A percentile compares a stretch with the other conserved stretches of the same genome.
These are phyloP conservation scores for Pristis pectinata DNA, from an alignment of 2,797 vertebrate species.

Conservation along the genomic window DNA sequence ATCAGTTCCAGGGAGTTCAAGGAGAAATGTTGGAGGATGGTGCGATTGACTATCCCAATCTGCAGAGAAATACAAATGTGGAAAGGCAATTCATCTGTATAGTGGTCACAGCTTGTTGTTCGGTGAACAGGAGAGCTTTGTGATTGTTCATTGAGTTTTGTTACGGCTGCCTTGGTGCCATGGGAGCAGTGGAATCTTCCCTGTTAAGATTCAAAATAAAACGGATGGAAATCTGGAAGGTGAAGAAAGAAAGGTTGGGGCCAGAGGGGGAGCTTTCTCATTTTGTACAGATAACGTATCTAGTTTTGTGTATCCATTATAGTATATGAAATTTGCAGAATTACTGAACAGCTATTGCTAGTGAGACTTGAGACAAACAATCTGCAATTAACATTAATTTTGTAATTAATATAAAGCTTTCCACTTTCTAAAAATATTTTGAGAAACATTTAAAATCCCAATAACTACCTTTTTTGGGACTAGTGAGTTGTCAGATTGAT, in stretches of 20 bases:
- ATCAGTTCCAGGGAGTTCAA: neutral
- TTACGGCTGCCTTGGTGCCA: neutral
- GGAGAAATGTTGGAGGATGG: neutral
- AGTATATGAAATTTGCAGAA: neutral
- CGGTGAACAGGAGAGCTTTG: neutral
- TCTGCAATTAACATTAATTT: neutral
- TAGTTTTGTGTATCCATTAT: neutral
- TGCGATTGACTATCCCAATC: neutral
- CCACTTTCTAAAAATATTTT: neutral
- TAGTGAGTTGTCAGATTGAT: neutral
- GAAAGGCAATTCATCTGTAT: neutral
- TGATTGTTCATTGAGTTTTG: neutral
- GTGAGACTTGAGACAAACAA: neutral
- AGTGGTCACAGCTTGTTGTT: neutral
- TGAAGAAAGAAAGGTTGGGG: neutral
- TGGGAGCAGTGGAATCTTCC: neutral
- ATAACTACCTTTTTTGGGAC: neutral
- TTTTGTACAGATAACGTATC: neutral
- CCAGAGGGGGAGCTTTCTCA: neutral
- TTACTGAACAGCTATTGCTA: neutral
- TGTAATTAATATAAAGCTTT: neutral
- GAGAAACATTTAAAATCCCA: neutral
- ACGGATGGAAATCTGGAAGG: neutral
- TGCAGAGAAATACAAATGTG: neutral
- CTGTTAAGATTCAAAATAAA: neutral